Percentiles rank a stretch among this genome's conserved stretches.
phyloP scores from a whole-genome alignment of 2,888 invertebrate genomes.

The Tipula lateralis region DNA sequence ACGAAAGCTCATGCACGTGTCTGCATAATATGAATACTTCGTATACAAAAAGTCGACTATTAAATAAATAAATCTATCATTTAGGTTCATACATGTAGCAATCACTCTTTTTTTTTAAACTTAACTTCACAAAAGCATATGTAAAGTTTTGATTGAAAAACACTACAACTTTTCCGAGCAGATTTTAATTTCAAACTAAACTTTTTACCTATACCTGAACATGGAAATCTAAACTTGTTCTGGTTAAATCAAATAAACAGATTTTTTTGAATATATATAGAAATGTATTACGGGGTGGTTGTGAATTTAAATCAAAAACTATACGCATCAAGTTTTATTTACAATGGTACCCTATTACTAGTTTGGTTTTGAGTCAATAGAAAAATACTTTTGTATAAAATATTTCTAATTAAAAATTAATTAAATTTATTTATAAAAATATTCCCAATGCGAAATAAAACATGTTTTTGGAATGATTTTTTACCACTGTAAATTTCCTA shows the following conservation, averaged over 20 bases:
- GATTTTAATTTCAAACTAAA: not conserved
- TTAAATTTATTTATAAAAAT: not conserved
- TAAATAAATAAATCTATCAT: not conserved
- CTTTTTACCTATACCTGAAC: not conserved
- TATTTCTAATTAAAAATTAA: conserved; percentile 1
- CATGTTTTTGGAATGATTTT: too few relatives aligned
- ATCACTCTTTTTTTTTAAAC: not conserved
- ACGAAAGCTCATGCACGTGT: too few relatives aligned
- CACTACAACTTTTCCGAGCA: not conserved
- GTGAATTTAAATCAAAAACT: too few relatives aligned
- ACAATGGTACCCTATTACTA: not conserved
- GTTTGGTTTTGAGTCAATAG: not conserved
- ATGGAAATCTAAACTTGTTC: not conserved
- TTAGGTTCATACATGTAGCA: not conserved
- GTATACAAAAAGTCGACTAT: too few relatives aligned
- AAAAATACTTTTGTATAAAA: not conserved
- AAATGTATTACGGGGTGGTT: not conserved
- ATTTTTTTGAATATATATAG: not conserved
- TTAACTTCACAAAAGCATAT: too few relatives aligned
- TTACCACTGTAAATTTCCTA: too few relatives aligned
- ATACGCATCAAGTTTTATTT: not conserved
- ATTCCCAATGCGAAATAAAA: not conserved
- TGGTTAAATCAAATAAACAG: not conserved
- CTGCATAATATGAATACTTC: too few relatives aligned
- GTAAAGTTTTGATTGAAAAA: not conserved